These are phyloP conservation scores for Megastigmus dorsalis DNA, from an alignment of 2,888 invertebrate species.

Conservation along the genomic window DNA sequence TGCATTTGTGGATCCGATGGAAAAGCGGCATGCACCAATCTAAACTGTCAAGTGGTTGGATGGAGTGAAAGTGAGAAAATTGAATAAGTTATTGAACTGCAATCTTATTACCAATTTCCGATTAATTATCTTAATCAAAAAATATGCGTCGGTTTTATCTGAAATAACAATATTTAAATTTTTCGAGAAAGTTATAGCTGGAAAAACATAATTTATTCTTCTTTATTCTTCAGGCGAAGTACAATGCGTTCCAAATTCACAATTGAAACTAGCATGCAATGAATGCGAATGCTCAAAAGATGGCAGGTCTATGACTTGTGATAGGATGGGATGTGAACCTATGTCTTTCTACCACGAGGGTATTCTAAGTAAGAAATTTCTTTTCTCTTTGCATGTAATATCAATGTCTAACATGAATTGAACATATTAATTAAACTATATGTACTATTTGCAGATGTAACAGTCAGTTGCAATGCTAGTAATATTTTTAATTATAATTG, in stretches of 20 bases:
- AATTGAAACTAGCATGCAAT: constrained; percentile 13
- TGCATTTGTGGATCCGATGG: constrained; percentile 75
- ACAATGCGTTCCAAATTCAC: constrained; percentile 17
- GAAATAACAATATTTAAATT: too few relatives aligned
- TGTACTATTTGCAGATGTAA: constrained; percentile 22
- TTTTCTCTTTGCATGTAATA: background rate
- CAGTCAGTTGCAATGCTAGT: constrained; percentile 66
- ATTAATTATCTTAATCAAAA: background rate
- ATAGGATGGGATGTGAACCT: constrained; percentile 7
- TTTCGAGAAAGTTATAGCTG: background rate
- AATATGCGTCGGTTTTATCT: too few relatives aligned
- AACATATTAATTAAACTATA: background rate
- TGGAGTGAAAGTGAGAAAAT: background rate
- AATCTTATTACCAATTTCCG: too few relatives aligned
- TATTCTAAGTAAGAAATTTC: constrained; percentile 22
- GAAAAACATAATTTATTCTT: background rate
- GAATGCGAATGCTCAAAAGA: constrained; percentile 11
- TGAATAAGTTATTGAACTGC: too few relatives aligned
- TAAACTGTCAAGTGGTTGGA: constrained; percentile 36
- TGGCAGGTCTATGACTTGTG: constrained; percentile 7
- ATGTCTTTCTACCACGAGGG: constrained; percentile 15
- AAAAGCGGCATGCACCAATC: constrained; percentile 52
- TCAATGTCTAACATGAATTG: background rate
- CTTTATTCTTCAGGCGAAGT: background rate
- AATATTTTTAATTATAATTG: constrained; percentile 76